Evolutionary conservation across 1,140 invertebrate species (phyloP).

Genomic region (Tetragnatha versicolor): DNA sequence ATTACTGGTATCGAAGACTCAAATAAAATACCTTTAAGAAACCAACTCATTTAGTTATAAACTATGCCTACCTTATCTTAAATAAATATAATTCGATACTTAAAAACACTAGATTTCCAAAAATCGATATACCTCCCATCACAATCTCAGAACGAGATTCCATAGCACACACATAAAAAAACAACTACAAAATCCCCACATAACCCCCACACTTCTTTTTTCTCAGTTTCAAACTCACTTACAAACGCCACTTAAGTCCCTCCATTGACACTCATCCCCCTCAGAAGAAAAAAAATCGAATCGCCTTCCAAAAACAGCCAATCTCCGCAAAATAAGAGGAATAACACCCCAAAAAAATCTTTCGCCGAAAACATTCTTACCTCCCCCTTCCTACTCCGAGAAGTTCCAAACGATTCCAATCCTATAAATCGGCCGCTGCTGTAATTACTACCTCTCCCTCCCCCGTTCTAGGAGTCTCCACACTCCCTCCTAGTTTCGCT

Average conservation of each 20-base stretch:
- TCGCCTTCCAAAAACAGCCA: not conserved
- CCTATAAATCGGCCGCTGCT: constrained; percentile 49
- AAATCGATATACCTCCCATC: no score
- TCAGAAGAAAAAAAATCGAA: not conserved
- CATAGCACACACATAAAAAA: no score
- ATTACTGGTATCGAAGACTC: no score
- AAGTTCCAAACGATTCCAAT: constrained; percentile 42
- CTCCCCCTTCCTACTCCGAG: constrained; percentile 17
- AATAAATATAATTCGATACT: no score
- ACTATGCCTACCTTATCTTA: no score
- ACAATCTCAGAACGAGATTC: no score
- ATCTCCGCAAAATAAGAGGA: constrained; percentile 7
- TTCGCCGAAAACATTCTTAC: not conserved
- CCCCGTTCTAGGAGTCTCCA: not conserved
- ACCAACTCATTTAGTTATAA: no score
- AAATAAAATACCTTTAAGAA: no score
- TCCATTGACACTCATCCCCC: not conserved
- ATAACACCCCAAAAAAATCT: constrained; percentile 24
- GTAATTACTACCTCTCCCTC: constrained; percentile 46
- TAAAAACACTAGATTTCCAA: no score
- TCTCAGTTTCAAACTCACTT: not conserved
- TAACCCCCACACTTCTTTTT: no score
- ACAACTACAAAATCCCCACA: no score
- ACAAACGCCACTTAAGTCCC: not conserved
- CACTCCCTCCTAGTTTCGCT: constrained; percentile 28